These are phyloP conservation scores for Fregata magnificens DNA, from an alignment of 2,113 vertebrate species.

Conservation along the genomic window DNA sequence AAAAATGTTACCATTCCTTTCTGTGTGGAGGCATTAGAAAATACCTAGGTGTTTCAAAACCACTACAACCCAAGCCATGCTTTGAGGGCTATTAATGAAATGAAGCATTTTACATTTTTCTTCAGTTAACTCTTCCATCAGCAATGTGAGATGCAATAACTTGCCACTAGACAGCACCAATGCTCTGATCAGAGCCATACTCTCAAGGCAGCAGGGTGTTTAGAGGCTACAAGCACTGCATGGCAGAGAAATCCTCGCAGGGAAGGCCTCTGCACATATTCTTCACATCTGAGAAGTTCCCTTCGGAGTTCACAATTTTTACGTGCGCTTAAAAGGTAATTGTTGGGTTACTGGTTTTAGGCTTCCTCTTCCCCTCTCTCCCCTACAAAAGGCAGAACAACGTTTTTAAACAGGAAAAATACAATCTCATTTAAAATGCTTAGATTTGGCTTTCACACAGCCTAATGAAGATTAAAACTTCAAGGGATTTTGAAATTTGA, in stretches of 20 bases:
- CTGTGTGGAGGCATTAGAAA: not conserved
- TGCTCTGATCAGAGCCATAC: not conserved
- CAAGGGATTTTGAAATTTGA: not conserved
- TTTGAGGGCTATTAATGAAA: not conserved
- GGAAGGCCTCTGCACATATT: not conserved
- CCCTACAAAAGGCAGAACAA: not conserved
- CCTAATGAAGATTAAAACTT: not conserved
- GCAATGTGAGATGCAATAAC: not conserved
- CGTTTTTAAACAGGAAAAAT: not conserved
- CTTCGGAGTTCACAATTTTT: not conserved
- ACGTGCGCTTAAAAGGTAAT: not conserved
- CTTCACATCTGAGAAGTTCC: not conserved
- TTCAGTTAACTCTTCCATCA: not conserved
- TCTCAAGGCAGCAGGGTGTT: not conserved
- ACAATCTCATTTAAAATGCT: not conserved
- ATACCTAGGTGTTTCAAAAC: not conserved
- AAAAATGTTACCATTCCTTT: not conserved
- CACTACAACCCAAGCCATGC: not conserved
- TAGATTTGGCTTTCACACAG: not conserved
- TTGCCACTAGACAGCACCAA: conserved; percentile 64
- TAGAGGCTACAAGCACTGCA: not conserved
- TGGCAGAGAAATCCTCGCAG: not conserved
- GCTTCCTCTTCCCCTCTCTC: not conserved
- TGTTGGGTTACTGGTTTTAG: not conserved
- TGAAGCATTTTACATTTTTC: not conserved